phyloP scores from a whole-genome alignment of 2,113 vertebrate genomes.

The Centropus bengalensis region DNA sequence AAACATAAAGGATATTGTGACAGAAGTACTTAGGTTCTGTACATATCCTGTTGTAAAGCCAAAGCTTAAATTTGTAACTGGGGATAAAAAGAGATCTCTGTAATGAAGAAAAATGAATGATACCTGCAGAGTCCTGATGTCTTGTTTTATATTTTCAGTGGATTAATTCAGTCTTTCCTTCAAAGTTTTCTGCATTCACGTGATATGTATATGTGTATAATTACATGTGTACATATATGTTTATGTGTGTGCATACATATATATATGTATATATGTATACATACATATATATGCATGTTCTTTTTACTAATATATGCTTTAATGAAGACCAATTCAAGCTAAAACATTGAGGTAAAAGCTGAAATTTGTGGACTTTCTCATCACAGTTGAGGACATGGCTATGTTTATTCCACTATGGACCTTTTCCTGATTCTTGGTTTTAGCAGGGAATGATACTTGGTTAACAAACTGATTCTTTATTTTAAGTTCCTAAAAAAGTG shows the following conservation, averaged over 20 bases:
- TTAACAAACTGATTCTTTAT: not conserved
- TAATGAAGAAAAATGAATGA: not conserved
- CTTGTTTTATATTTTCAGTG: not conserved
- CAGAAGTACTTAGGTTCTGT: not conserved
- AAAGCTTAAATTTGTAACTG: not conserved
- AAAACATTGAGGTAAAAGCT: not conserved
- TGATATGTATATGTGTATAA: not conserved
- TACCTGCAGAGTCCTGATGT: not conserved
- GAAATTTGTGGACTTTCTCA: not conserved
- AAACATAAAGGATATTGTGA: conserved; percentile 62
- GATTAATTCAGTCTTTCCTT: not conserved
- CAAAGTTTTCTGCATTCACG: not conserved
- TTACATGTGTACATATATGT: not conserved
- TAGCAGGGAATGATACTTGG: not conserved
- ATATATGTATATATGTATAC: not conserved
- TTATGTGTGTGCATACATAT: not conserved
- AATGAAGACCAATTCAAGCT: not conserved
- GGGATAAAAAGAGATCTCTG: not conserved
- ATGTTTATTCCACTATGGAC: not conserved
- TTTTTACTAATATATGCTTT: not conserved
- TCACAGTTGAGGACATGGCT: not conserved
- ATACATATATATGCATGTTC: too few relatives aligned
- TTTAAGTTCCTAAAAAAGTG: not conserved
- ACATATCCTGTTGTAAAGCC: conserved; percentile 47
- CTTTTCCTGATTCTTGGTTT: not conserved